A percentile compares a stretch with the other conserved stretches of the same genome.
Evolutionary conservation across 2,797 vertebrate genomes (phyloP).

Genomic region (Alauda arvensis): DNA sequence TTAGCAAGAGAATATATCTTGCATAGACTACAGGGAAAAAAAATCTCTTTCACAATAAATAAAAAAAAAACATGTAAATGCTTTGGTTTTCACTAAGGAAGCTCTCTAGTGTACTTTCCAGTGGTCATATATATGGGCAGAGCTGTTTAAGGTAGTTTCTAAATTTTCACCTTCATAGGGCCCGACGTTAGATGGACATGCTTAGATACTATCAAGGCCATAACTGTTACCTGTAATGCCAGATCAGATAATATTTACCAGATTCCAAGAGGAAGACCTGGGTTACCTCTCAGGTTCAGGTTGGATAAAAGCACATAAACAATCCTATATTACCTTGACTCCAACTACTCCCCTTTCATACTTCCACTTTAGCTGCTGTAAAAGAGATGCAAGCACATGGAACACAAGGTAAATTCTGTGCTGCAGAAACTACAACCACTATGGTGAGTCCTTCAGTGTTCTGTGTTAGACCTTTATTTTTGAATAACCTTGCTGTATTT

Average conservation of each 20-base stretch:
- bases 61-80: too few relatives aligned
- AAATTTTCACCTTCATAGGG: not conserved
- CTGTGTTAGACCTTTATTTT: not conserved
- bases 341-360: not conserved
- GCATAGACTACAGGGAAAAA: not conserved
- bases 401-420: not conserved
- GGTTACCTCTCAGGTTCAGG: not conserved
- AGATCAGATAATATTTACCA: not conserved
- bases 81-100: not conserved
- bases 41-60: not conserved
- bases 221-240: too few relatives aligned
- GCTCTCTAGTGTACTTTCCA: not conserved
- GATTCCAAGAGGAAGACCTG: not conserved
- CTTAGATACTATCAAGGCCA: not conserved
- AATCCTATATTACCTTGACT: not conserved
- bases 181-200: not conserved
- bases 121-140: not conserved
- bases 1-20: not conserved
- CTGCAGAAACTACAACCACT: not conserved
- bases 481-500: not conserved
- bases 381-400: not conserved
- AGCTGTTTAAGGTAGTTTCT: not conserved
- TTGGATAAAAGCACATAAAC: not conserved
- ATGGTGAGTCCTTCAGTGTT: not conserved
- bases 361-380: not conserved